phyloP scores from a whole-genome alignment of 2,888 invertebrate genomes.

The Ypsolopha sequella region DNA sequence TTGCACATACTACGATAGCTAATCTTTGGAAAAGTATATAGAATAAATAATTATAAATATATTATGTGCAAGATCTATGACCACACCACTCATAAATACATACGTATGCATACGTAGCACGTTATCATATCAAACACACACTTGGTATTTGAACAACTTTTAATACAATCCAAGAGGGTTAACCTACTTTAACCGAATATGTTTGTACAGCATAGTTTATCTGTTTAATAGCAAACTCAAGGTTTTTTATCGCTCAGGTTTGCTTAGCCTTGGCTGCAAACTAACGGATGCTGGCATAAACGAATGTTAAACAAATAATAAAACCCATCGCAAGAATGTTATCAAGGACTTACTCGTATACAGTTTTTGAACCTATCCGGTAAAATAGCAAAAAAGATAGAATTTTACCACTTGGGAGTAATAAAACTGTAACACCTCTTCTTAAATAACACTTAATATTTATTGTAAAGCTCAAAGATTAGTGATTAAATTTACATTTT shows the following conservation, averaged over 20 bases:
- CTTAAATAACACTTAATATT: not conserved
- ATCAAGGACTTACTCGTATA: not conserved
- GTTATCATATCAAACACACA: no score
- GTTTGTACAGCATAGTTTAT: conserved; percentile 35
- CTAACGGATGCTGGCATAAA: conserved; percentile 35
- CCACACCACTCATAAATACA: no score
- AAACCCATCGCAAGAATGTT: not conserved
- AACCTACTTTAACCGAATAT: conserved; percentile 31
- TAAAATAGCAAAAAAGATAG: not conserved
- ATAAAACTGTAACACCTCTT: not conserved
- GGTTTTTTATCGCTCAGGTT: conserved; percentile 33
- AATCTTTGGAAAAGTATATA: no score
- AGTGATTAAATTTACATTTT: no score
- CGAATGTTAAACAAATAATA: not conserved
- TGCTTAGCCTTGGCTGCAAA: conserved; percentile 36
- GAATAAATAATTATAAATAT: no score
- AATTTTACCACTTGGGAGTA: no score
- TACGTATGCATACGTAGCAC: no score
- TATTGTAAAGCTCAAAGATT: no score
- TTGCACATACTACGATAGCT: no score
- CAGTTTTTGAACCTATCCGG: not conserved
- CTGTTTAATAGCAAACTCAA: conserved; percentile 28
- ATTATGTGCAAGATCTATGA: no score
- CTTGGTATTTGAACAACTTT: not conserved
- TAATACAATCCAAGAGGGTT: conserved; percentile 28